These are phyloP conservation scores for Anoncus sp. DNA, from an alignment of 2,888 invertebrate genomes.

Conservation along the genomic window DNA sequence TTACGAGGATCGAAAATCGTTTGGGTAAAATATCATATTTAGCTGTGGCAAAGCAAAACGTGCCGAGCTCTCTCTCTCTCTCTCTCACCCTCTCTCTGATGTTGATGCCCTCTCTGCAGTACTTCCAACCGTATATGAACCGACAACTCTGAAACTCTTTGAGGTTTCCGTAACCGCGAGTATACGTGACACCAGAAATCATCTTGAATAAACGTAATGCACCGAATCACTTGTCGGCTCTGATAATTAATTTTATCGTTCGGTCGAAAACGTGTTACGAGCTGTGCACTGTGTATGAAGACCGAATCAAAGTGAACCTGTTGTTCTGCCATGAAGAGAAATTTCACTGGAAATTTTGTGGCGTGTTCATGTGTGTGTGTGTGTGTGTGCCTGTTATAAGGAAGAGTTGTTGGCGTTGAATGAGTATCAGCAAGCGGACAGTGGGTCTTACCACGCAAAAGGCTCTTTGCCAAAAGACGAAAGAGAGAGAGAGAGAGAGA, in stretches of 20 bases:
- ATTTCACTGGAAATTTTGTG: slow-evolving; percentile 15
- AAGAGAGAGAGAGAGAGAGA: slow-evolving; percentile 4
- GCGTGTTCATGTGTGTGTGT: too few relatives aligned
- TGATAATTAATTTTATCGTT: slow-evolving; percentile 57
- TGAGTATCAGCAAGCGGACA: slow-evolving; percentile 14
- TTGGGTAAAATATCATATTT: slow-evolving; percentile 80
- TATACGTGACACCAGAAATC: slow-evolving; percentile 55
- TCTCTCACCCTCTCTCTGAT: slow-evolving; percentile 61
- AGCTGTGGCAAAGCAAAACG: slow-evolving; percentile 67
- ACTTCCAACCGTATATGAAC: slow-evolving; percentile 14
- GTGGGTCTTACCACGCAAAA: not conserved
- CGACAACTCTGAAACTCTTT: slow-evolving; percentile 46
- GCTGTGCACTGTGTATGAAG: slow-evolving; percentile 1
- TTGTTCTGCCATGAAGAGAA: slow-evolving; percentile 39
- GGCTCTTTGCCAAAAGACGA: slow-evolving; percentile 42
- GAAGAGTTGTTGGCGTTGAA: slow-evolving; percentile 18
- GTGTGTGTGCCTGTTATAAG: not conserved
- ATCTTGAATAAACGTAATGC: slow-evolving; percentile 42
- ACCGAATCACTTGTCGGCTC: slow-evolving; percentile 32
- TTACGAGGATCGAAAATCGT: slow-evolving; percentile 83
- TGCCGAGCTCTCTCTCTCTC: slow-evolving; percentile 63
- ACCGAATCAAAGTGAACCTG: slow-evolving; percentile 44
- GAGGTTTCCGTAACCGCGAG: slow-evolving; percentile 51
- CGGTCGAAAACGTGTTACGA: slow-evolving; percentile 33
- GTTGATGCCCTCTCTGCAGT: slow-evolving; percentile 46